A percentile compares a stretch with the other conserved stretches of the same genome.
These are phyloP conservation scores for Vanessa tameamea DNA, from an alignment of 1,140 invertebrate species.

Conservation along the genomic window DNA sequence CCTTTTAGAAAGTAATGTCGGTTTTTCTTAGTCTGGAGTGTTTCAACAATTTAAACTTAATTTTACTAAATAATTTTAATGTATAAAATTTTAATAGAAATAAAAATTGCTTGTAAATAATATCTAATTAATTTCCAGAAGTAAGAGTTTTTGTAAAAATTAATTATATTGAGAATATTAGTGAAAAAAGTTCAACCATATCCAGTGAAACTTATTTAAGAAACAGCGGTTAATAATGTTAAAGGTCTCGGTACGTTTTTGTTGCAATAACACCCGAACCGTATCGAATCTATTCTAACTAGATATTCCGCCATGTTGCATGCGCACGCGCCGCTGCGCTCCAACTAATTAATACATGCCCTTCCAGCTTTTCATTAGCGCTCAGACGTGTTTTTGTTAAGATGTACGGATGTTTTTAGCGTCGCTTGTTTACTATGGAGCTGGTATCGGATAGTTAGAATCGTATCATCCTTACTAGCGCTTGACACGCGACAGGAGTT, in stretches of 20 bases:
- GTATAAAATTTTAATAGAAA: too few relatives aligned
- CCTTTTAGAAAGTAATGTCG: slow-evolving; percentile 35
- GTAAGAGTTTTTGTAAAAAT: background rate
- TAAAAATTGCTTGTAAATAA: too few relatives aligned
- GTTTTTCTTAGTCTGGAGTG: slow-evolving; percentile 16
- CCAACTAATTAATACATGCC: slow-evolving; percentile 65
- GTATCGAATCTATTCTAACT: slow-evolving; percentile 41
- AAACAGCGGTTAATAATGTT: slow-evolving; percentile 16
- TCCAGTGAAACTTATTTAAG: background rate
- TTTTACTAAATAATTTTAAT: too few relatives aligned
- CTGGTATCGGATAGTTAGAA: slow-evolving; percentile 9
- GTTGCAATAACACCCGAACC: slow-evolving; percentile 32
- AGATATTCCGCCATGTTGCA: slow-evolving; percentile 46
- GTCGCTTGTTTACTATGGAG: background rate
- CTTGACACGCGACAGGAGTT: slow-evolving; percentile 17
- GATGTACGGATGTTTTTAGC: slow-evolving; percentile 17
- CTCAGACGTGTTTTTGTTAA: slow-evolving; percentile 30
- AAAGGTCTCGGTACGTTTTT: slow-evolving; percentile 35
- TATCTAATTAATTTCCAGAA: too few relatives aligned
- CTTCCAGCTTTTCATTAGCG: slow-evolving; percentile 64
- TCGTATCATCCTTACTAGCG: slow-evolving; percentile 17
- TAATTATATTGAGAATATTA: background rate
- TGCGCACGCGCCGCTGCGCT: slow-evolving; percentile 64
- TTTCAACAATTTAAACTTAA: too few relatives aligned
- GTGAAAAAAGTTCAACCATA: background rate